Evolutionary conservation across 2,797 vertebrate genomes (phyloP), one percentile per base, ranked within the genome.

Genomic region (Sebastes oblongus): DNA sequence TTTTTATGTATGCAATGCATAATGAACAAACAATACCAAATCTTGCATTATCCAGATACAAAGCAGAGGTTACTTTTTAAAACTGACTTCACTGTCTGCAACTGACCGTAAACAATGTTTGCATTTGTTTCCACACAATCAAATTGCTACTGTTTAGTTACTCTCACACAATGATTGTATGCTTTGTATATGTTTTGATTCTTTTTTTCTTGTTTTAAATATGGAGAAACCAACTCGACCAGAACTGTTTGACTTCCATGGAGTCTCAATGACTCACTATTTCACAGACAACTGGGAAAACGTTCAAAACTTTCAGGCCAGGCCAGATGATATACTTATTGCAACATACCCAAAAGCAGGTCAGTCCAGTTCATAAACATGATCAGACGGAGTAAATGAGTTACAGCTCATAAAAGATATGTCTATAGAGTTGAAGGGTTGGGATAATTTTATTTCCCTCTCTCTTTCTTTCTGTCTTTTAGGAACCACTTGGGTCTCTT

Each of bases 281-380:
- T 94, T 93, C 62, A 94, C 91, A 6, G 83, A 89, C 34, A 94
- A 92, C 85, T 95, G 94, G 94, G 90, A 95, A 27, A 91, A 93
- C 0, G 3, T 95, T 24, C 88, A 95, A 61, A 92, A 91, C 72
- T 95, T 95, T 72, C 73, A 94, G 62, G 93, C 94, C 68, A 92
- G 88, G 75, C 92, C 94, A 12, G 94, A 95, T 81, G 94, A 95
- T 58, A 92, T 95, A 24, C 81, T 95, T 0, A 86, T 95, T 20
- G 93, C 89, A 13, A 93, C 92, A 7, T 95, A 95, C 46, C 94
- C 93, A 4, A 95, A 95, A 93, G 92, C 94, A 89, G 94, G 94
- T 92, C 3, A 20, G 81, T 75, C 92, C 3, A 16, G 81, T 75
- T 4, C 12, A 42, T 18, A 46, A 34, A 20, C 7, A 4, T 13